These are phyloP conservation scores for Osmerus mordax DNA, from an alignment of 2,113 vertebrate species.

Conservation along the genomic window DNA sequence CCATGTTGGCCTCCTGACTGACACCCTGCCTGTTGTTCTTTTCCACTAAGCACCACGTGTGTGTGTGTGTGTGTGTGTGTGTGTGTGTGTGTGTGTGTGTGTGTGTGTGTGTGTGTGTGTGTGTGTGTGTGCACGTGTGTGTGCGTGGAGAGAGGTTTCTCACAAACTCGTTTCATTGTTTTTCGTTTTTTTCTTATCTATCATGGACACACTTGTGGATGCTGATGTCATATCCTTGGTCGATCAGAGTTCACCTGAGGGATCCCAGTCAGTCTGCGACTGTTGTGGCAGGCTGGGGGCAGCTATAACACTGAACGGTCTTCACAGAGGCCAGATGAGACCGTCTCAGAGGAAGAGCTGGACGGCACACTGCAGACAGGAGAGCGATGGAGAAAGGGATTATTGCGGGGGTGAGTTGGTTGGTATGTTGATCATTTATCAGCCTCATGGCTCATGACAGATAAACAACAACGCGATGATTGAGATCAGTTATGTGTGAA, in stretches of 20 bases:
- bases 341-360: no score
- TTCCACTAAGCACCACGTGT: not conserved
- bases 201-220: no score
- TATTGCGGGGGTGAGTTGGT: not conserved
- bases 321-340: no score
- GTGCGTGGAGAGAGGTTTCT: not conserved
- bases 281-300: no score
- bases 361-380: no score
- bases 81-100: not conserved
- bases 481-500: not conserved
- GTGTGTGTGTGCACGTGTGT: not conserved
- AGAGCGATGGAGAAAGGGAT: not conserved
- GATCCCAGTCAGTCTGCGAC: no score
- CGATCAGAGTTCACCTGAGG: no score
- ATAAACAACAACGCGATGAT: not conserved
- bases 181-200: not conserved
- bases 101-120: not conserved
- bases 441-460: not conserved
- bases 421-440: not conserved
- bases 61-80: not conserved
- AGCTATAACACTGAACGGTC: no score
- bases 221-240: no score
- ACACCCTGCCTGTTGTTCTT: not conserved
- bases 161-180: not conserved
- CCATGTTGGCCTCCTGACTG: not conserved